Conservation (phyloP, 1,140 invertebrate genomes). For the Brachystomella parvula region DNA sequence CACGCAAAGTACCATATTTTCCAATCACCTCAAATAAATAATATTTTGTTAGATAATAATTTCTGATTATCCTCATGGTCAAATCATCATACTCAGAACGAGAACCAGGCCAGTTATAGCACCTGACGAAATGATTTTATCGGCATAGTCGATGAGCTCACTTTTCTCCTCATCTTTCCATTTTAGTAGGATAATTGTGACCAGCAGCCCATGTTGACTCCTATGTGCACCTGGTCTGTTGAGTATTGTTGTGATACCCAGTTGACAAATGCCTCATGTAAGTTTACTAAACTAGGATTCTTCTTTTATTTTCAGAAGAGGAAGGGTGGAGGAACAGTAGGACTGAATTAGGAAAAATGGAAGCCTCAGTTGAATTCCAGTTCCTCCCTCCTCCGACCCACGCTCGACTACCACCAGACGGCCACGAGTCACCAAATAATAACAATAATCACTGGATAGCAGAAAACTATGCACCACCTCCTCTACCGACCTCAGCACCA, state of each 20-base stretch:
- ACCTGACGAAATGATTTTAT: too few species aligned
- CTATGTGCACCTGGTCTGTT: not conserved
- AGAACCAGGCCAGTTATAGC: too few species aligned
- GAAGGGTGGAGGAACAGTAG: not conserved
- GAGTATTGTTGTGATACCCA: too few species aligned
- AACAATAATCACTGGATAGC: slow-evolving; percentile 18
- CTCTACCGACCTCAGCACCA: slow-evolving; percentile 43
- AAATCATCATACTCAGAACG: too few species aligned
- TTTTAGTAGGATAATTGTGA: too few species aligned
- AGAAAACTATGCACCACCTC: slow-evolving; percentile 41
- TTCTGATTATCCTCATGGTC: too few species aligned
- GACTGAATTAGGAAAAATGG: slow-evolving; percentile 29
- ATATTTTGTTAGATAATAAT: too few species aligned
- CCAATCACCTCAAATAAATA: not conserved
- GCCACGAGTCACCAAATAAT: slow-evolving; percentile 66
- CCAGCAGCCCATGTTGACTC: not conserved
- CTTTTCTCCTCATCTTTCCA: too few species aligned
- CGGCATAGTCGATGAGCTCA: too few species aligned
- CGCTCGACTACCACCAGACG: slow-evolving; percentile 72
- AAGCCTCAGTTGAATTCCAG: slow-evolving; percentile 27
- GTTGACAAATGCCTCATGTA: not conserved
- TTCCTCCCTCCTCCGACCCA: slow-evolving; percentile 41
- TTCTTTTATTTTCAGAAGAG: not conserved
- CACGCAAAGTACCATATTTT: not conserved
- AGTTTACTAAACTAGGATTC: not conserved